Base-by-base conservation (phyloP, 2,797 vertebrate genomes). In the Fratercula arctica region DNA sequence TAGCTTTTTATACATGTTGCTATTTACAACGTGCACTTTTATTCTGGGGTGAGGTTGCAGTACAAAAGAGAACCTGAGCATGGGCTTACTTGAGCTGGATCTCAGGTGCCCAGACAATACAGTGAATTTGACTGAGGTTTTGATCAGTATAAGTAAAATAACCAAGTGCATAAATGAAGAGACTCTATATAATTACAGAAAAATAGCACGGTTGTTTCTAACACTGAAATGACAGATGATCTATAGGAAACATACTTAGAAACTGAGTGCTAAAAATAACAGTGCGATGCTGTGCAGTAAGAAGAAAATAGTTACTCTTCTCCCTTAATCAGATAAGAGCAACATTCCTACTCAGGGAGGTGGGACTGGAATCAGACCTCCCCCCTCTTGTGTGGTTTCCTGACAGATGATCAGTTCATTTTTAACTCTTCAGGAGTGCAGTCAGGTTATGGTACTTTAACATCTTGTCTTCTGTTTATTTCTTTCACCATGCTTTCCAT, bases 401-500 rank as follows among this genome's bases (percentile, higher is more conserved):
- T 74, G 45, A 93, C 59, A 89, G 80, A 90, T 93, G 88, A 95
- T 91, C 90, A 74, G 95, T 87, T 92, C 89, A 93, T 94, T 93
- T 96, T 96, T 95, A 86, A 94, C 80, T 92, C 89, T 95, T 95
- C 86, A 94, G 63, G 69, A 93, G 70, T 77, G 76, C 87, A 92
- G 85, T 80, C 89, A 81, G 91, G 87, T 89, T 89, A 79, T 18
- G 84, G 73, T 74, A 90, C 92, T 94, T 97, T 75, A 96, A 90
- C 89, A 88, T 93, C 86, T 86, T 96, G 84, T 93, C 93, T 96
- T 91, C 85, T 95, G 79, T 96, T 96, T 94, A 94, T 96, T 92
- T 92, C 84, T 87, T 94, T 93, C 93, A 75, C 91, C 51, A 21
- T 67, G 70, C 70, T 89, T 94, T 95, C 90, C 9, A 12, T 94